Evolutionary conservation across 1,140 invertebrate species (phyloP), one percentile per base, ranked within the genome.

Genomic region (Sitodiplosis mosellana): DNA sequence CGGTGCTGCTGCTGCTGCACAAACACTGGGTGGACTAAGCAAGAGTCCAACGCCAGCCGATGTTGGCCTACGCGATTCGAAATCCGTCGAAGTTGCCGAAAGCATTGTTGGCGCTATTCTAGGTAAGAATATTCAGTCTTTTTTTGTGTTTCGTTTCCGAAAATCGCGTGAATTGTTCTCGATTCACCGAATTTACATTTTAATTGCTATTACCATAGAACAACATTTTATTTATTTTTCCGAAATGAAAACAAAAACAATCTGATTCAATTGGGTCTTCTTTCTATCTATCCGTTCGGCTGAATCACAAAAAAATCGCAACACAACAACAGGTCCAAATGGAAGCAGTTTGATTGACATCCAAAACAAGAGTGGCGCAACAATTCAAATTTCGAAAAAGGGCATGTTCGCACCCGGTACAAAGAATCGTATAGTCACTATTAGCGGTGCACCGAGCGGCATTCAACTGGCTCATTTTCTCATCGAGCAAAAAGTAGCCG

Each of bases 371-470:
- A 93, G 87, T 65, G 89, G 90, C 64, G 90, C 91, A 63, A 93
- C 87, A 71, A 91, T 97, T 69, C 91, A 96, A 74, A 95, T 97
- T 68, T 94, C 90, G 55, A 97, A 97, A 76, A 95, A 96, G 73
- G 92, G 91, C 61, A 87, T 87, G 59, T 95, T 90, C 73, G 87
- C 87, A 58, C 90, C 91, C 54, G 89, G 91, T 64, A 94, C 90
- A 51, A 84, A 89, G 65, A 94, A 95, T 74, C 82, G 93, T 59
- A 90, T 95, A 68, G 93, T 97, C 52, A 91, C 90, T 66, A 93
- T 95, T 68, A 83, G 81, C 59, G 92, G 91, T 67, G 79, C 79
- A 58, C 77, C 80, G 54, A 80, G 77, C 70, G 83, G 86, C 66
- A 90, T 95, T 65, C 74, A 72, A 63, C 85, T 80, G 67, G 91